Evolutionary conservation across 2,113 vertebrate species (phyloP).

Genomic region (Sardina pilchardus): DNA sequence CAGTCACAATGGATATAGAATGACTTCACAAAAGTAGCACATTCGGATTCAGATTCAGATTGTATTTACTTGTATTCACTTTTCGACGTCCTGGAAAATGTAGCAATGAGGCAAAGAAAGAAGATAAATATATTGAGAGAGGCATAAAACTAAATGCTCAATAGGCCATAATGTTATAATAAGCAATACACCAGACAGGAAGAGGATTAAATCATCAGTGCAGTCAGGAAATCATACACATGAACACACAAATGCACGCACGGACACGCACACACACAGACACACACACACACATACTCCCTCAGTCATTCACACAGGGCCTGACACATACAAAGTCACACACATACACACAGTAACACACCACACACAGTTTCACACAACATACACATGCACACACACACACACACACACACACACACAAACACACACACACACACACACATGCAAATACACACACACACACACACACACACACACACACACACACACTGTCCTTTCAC

Average conservation of each 20-base stretch:
- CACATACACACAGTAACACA: neutral
- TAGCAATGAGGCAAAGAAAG: neutral
- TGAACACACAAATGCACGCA: no score
- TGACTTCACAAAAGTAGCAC: neutral
- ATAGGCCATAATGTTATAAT: neutral
- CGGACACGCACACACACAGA: neutral
- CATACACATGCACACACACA: neutral
- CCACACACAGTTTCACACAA: no score
- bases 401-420: neutral
- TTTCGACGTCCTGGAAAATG: constrained; percentile 7
- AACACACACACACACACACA: neutral
- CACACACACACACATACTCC: neutral
- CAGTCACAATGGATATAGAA: no score
- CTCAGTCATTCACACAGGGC: neutral
- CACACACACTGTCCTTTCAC: constrained; percentile 59
- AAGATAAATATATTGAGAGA: neutral
- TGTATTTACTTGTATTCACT: neutral
- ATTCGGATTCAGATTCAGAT: neutral
- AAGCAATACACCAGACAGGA: neutral
- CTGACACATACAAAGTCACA: neutral
- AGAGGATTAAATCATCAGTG: neutral
- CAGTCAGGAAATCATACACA: neutral
- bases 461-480: neutral
- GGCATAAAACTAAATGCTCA: neutral
- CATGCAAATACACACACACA: neutral